Conservation (phyloP, 2,888 invertebrate genomes). For the Drosophila nr. perissopoda region DNA sequence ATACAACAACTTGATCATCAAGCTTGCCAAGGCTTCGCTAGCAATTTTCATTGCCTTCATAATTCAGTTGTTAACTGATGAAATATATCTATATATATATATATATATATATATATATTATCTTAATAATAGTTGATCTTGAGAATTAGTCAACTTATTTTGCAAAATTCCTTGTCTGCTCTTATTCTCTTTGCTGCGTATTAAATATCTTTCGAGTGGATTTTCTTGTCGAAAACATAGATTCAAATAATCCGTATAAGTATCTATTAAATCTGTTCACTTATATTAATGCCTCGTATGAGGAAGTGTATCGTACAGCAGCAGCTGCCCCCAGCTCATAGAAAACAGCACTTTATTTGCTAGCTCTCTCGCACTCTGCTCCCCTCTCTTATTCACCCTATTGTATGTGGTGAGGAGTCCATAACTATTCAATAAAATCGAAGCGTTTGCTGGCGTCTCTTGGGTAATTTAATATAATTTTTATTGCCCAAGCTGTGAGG, state of each 20-base stretch:
- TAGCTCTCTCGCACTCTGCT: background rate
- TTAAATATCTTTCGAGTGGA: slow-evolving; percentile 2
- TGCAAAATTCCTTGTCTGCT: background rate
- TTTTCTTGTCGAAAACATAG: slow-evolving; percentile 3
- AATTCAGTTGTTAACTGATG: slow-evolving; percentile 10
- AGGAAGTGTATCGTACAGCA: slow-evolving; percentile 14
- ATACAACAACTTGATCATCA: slow-evolving; percentile 12
- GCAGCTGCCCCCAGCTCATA: background rate
- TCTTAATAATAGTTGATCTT: background rate
- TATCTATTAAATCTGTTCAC: slow-evolving; percentile 28
- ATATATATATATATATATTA: no score
- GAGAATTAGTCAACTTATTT: background rate
- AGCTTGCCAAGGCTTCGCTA: slow-evolving; percentile 9
- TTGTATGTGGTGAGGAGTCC: slow-evolving; percentile 35
- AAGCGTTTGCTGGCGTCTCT: slow-evolving; percentile 68
- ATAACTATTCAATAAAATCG: slow-evolving; percentile 71
- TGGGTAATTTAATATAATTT: slow-evolving; percentile 80
- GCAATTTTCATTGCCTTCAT: slow-evolving; percentile 4
- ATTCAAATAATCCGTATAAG: slow-evolving; percentile 13
- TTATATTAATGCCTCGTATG: slow-evolving; percentile 2
- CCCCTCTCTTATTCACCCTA: background rate
- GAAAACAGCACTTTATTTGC: slow-evolving; percentile 28
- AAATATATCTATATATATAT: background rate
- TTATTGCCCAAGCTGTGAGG: slow-evolving; percentile 69
- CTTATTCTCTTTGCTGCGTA: background rate